phyloP scores from a whole-genome alignment of 2,797 vertebrate genomes.

The Enteromius treurensis region DNA sequence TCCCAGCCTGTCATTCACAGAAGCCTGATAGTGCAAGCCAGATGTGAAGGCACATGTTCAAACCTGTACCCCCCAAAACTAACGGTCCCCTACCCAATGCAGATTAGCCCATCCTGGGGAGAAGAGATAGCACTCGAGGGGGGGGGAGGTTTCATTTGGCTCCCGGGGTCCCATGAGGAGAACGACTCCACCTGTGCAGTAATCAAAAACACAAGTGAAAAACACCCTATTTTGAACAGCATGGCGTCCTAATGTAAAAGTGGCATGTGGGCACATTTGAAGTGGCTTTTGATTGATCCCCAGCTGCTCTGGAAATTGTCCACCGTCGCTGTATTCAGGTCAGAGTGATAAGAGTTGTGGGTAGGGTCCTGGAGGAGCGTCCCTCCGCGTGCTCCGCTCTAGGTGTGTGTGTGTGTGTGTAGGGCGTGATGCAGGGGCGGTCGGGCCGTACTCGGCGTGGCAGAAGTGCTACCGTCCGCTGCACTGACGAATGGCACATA shows the following conservation, averaged over 20 bases:
- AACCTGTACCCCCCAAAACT: slow-evolving; percentile 69
- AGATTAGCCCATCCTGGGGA: slow-evolving; percentile 68
- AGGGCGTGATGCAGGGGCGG: slow-evolving; percentile 3
- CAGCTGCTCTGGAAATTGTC: slow-evolving; percentile 86
- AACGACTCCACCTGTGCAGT: slow-evolving; percentile 80
- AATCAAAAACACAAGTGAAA: slow-evolving; percentile 82
- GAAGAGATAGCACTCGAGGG: slow-evolving; percentile 70
- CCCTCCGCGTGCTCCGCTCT: not conserved
- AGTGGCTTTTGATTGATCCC: slow-evolving; percentile 84
- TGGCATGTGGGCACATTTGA: slow-evolving; percentile 82
- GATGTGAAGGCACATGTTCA: slow-evolving; percentile 74
- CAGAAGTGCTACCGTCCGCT: not conserved
- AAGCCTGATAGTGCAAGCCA: slow-evolving; percentile 57
- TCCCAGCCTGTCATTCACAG: slow-evolving; percentile 18
- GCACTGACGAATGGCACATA: not conserved
- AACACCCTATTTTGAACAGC: slow-evolving; percentile 82
- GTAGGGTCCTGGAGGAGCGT: slow-evolving; percentile 66
- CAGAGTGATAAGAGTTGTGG: slow-evolving; percentile 82
- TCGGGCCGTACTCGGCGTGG: not conserved
- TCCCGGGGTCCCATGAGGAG: slow-evolving; percentile 76
- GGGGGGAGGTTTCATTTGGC: slow-evolving; percentile 77
- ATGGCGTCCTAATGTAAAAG: slow-evolving; percentile 83
- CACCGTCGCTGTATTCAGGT: slow-evolving; percentile 83
- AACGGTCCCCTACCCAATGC: slow-evolving; percentile 64
- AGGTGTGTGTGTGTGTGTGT: slow-evolving; percentile 24